Evolutionary conservation across 2,113 vertebrate genomes (phyloP).

Genomic region (cattle (Bos taurus)): ARS-UCD2.0 NC_037343.1:62433501-62434000

Average conservation of each 20-base stretch:
- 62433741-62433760: not conserved
- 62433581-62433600: not conserved
- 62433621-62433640: not conserved
- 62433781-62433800: not conserved
- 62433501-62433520: not conserved
- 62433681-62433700: not conserved
- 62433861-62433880: not conserved
- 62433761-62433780: not conserved
- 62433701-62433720: not conserved
- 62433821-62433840: not conserved
- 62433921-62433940: not conserved
- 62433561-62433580: not conserved
- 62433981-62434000: not conserved
- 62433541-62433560: not conserved
- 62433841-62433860: not conserved
- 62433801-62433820: not conserved
- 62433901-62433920: not conserved
- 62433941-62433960: fast-evolving
- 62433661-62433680: not conserved
- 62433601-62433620: not conserved
- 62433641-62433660: not conserved
- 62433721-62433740: not conserved
- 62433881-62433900: not conserved
- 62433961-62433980: not conserved
- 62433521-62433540: not conserved